Conservation (phyloP, 2,113 vertebrate genomes). For the Clarias macrocephalus region DNA sequence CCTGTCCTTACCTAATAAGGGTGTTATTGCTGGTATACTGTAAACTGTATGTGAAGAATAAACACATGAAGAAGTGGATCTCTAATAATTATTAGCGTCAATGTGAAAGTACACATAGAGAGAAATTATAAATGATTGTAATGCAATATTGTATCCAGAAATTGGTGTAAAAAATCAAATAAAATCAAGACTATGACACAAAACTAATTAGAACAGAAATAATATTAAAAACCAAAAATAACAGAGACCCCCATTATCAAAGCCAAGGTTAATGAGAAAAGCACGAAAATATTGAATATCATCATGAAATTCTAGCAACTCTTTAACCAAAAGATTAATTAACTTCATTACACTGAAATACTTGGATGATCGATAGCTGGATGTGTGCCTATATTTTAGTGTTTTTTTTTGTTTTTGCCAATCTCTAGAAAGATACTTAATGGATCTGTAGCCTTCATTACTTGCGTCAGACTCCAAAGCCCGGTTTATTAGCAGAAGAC, state of each 20-base stretch:
- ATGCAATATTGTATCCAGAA: background rate
- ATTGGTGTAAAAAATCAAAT: background rate
- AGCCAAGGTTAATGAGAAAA: background rate
- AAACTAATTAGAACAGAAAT: background rate
- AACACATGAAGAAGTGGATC: background rate
- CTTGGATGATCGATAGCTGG: slow-evolving; percentile 20
- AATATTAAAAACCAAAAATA: background rate
- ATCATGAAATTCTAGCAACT: slow-evolving; percentile 5
- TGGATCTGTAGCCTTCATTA: slow-evolving; percentile 29
- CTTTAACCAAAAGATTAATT: slow-evolving; percentile 37
- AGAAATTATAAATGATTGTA: background rate
- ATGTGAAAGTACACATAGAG: background rate
- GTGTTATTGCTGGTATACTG: background rate
- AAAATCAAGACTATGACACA: background rate
- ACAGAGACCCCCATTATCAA: background rate
- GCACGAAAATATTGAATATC: slow-evolving; percentile 5
- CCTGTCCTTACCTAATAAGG: background rate
- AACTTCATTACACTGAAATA: slow-evolving; percentile 16
- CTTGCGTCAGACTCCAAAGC: background rate
- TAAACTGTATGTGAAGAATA: rapidly evolving
- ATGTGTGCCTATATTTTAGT: slow-evolving; percentile 20
- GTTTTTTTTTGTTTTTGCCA: background rate
- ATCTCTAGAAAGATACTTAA: slow-evolving; percentile 28
- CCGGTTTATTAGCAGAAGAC: background rate
- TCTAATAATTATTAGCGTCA: background rate